Conservation (phyloP, 2,888 invertebrate species). For the Ellobium chinense region DNA sequence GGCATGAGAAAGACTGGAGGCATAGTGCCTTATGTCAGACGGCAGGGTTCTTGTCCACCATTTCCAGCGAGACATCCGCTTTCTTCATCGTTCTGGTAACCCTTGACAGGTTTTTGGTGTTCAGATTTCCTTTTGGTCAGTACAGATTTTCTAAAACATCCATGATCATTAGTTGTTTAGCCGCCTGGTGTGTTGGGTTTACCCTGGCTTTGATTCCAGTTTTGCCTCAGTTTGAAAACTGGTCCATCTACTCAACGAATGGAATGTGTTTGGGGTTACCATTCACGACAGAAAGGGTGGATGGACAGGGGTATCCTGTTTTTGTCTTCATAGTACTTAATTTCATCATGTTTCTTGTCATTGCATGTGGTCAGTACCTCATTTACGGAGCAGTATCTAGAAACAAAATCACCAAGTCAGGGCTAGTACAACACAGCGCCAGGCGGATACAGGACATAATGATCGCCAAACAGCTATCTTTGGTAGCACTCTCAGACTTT, state of each 20-base stretch:
- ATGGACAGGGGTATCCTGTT: constrained; percentile 76
- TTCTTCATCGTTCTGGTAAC: constrained; percentile 83
- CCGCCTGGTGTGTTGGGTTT: constrained; percentile 50
- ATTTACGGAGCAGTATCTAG: constrained; percentile 68
- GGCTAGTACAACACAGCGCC: neutral
- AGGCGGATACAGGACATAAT: constrained; percentile 56
- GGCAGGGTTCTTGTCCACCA: constrained; percentile 20
- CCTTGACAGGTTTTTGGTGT: constrained; percentile 83
- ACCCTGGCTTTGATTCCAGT: constrained; percentile 71
- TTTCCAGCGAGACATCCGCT: constrained; percentile 83
- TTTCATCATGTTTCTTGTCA: constrained; percentile 68
- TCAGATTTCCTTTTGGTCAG: constrained; percentile 82
- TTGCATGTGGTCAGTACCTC: constrained; percentile 69
- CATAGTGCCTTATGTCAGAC: neutral
- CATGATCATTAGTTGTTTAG: neutral
- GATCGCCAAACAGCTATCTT: constrained; percentile 69
- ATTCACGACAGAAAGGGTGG: constrained; percentile 70
- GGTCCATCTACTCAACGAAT: constrained; percentile 35
- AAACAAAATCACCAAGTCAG: neutral
- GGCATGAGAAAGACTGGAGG: neutral
- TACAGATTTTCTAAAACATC: neutral
- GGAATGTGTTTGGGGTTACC: constrained; percentile 77
- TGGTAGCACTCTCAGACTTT: constrained; percentile 69
- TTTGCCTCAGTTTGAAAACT: constrained; percentile 50
- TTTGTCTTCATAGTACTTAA: constrained; percentile 74